phyloP scores from a whole-genome alignment of 2,797 vertebrate genomes.

The Sebastolobus alascanus region DNA sequence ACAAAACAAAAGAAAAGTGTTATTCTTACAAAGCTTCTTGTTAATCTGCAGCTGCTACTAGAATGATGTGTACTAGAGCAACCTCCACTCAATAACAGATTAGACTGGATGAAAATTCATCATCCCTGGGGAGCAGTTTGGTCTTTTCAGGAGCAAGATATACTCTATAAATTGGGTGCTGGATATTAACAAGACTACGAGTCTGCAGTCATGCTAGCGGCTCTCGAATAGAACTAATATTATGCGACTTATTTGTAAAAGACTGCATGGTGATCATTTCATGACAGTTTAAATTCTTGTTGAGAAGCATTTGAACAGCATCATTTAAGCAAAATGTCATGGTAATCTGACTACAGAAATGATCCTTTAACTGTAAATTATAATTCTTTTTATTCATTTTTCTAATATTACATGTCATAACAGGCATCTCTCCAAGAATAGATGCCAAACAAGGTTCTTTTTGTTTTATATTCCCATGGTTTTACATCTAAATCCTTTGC shows the following conservation, averaged over 20 bases:
- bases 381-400: no score
- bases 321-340: background rate
- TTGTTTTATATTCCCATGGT: background rate
- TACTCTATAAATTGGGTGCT: background rate
- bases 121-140: background rate
- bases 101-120: background rate
- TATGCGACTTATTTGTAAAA: background rate
- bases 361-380: no score
- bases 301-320: background rate
- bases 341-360: no score
- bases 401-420: background rate
- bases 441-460: background rate
- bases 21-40: background rate
- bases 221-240: background rate
- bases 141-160: background rate
- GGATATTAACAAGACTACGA: background rate
- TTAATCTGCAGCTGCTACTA: background rate
- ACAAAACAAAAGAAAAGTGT: background rate
- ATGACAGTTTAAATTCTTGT: no score
- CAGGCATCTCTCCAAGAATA: background rate
- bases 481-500: background rate
- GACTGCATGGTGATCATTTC: no score
- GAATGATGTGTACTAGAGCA: background rate
- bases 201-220: no score
- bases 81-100: background rate